These are phyloP conservation scores for Lasioglossum leucozonium DNA, from an alignment of 2,888 invertebrate species.

Conservation along the genomic window DNA sequence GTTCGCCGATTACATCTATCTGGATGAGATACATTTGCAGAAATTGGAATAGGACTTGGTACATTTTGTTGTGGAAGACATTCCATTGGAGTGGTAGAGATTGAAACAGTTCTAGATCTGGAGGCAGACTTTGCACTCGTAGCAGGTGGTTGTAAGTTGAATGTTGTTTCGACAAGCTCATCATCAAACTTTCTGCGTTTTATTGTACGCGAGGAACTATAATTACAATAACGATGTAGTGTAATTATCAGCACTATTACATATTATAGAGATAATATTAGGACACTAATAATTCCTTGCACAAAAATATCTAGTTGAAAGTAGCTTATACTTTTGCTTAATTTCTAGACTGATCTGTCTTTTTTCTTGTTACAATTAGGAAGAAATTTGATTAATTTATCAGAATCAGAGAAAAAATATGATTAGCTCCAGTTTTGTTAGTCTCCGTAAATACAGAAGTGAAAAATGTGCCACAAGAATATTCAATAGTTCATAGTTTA, in stretches of 20 bases:
- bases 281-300: not conserved
- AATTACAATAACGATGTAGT: conserved; percentile 18
- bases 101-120: conserved; percentile 79
- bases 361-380: not conserved
- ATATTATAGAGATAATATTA: not conserved
- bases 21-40: conserved; percentile 75
- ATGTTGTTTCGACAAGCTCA: conserved; percentile 93
- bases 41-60: conserved; percentile 76
- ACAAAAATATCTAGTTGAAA: not conserved
- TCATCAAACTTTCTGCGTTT: conserved; percentile 98
- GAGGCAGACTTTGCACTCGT: conserved; percentile 80
- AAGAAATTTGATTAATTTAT: not conserved
- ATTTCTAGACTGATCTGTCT: not conserved
- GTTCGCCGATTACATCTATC: conserved; percentile 80
- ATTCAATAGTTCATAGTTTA: not conserved
- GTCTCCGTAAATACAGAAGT: not conserved
- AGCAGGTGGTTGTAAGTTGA: conserved; percentile 82
- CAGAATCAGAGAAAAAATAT: not conserved
- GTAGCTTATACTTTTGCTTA: not conserved
- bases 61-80: conserved; percentile 75
- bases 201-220: conserved; percentile 96
- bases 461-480: not conserved
- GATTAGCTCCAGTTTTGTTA: not conserved
- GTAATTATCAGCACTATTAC: not conserved
- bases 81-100: conserved; percentile 78